phyloP scores from a whole-genome alignment of 1,140 invertebrate genomes.

The Aricia agestis region DNA sequence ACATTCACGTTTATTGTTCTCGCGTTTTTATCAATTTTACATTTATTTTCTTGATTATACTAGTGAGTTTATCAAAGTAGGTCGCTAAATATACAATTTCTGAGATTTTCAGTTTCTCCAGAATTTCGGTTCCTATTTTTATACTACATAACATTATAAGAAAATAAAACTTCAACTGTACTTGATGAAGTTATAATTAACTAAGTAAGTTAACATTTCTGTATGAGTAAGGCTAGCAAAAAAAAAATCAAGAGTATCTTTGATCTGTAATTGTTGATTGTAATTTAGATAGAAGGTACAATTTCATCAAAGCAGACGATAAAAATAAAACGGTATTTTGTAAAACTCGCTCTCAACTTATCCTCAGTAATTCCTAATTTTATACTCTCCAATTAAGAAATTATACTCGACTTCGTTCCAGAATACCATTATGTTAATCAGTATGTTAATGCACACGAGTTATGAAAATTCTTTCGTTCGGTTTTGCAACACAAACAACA shows the following conservation, averaged over 20 bases:
- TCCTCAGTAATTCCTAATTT: not conserved
- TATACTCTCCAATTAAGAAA: not conserved
- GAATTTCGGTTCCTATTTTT: too few relatives aligned
- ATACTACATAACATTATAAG: too few relatives aligned
- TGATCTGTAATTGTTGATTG: not conserved
- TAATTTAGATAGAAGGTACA: not conserved
- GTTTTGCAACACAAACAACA: not conserved
- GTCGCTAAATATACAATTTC: too few relatives aligned
- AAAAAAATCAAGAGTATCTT: too few relatives aligned
- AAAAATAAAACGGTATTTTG: not conserved
- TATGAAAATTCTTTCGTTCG: not conserved
- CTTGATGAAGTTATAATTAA: too few relatives aligned
- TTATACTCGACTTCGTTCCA: not conserved
- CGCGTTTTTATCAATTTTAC: too few relatives aligned
- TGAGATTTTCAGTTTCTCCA: too few relatives aligned
- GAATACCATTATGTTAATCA: constrained; percentile 1
- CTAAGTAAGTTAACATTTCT: too few relatives aligned
- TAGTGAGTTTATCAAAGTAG: too few relatives aligned
- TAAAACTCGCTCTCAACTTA: not conserved
- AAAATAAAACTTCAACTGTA: too few relatives aligned
- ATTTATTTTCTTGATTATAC: too few relatives aligned
- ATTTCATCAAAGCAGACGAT: not conserved
- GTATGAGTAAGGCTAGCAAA: too few relatives aligned
- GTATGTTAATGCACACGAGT: not conserved
- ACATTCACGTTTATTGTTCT: not conserved